phyloP scores from a whole-genome alignment of 1,140 invertebrate genomes.

The Eriocheir sinensis region DNA sequence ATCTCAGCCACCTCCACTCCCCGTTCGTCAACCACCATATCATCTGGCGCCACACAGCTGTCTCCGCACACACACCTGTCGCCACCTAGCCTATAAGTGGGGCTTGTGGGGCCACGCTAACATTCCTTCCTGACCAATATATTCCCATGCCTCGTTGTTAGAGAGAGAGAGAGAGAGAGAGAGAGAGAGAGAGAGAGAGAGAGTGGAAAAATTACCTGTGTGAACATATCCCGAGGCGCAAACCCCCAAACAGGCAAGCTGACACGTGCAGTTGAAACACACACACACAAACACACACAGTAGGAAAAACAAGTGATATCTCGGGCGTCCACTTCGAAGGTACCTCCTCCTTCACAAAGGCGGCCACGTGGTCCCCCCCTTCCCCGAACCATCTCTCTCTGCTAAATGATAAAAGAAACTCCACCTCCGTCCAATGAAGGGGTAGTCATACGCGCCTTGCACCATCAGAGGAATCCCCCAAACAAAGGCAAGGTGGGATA shows the following conservation, averaged over 20 bases:
- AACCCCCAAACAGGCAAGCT: not conserved
- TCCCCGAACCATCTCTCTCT: slow-evolving; percentile 39
- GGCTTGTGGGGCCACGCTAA: too few relatives aligned
- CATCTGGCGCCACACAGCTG: slow-evolving; percentile 14
- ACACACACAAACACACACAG: not conserved
- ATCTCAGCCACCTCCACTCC: not conserved
- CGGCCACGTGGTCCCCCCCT: not conserved
- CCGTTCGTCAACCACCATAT: not conserved
- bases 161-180: slow-evolving; percentile 31
- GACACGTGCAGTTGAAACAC: not conserved
- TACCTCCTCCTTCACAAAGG: not conserved
- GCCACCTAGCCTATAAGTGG: not conserved
- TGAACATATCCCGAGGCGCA: not conserved
- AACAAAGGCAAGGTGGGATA: not conserved
- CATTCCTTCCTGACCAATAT: not conserved
- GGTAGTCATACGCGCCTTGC: too few relatives aligned
- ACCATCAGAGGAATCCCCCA: too few relatives aligned
- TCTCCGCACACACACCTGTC: slow-evolving; percentile 26
- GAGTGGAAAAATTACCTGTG: not conserved
- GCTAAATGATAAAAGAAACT: not conserved
- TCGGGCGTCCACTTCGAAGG: not conserved
- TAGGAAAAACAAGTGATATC: not conserved
- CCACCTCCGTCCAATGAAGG: too few relatives aligned
- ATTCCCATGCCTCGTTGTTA: not conserved
- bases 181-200: slow-evolving; percentile 10